Conservation (phyloP, 2,113 vertebrate genomes). For the Okapia johnstoni region DNA sequence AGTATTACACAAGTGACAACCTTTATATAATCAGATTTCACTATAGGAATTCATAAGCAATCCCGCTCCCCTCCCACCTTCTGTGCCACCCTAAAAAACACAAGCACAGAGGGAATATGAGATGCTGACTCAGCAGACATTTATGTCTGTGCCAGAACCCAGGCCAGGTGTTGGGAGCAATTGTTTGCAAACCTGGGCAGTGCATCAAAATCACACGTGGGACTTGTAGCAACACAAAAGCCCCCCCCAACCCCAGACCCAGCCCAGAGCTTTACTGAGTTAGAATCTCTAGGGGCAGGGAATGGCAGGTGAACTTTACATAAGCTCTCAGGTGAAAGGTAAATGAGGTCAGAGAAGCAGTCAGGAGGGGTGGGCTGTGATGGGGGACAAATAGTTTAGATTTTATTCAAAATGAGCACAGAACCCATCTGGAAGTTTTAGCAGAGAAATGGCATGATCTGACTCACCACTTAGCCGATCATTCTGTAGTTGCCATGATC, state of each 20-base stretch:
- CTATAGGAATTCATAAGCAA: conserved; percentile 7
- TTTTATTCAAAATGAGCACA: neutral
- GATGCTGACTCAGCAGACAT: neutral
- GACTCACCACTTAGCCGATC: neutral
- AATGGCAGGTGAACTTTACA: neutral
- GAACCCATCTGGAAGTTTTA: neutral
- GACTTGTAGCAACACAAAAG: neutral
- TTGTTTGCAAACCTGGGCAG: neutral
- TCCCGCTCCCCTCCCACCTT: neutral
- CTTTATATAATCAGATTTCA: neutral
- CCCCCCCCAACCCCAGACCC: neutral
- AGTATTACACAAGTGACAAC: neutral
- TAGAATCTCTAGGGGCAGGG: neutral
- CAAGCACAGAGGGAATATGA: neutral
- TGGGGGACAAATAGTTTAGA: neutral
- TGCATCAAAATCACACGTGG: neutral
- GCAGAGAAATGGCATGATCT: neutral
- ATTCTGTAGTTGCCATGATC: neutral
- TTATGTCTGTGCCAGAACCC: neutral
- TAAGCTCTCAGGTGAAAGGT: neutral
- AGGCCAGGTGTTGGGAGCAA: neutral
- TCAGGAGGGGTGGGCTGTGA: neutral
- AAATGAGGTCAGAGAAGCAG: neutral
- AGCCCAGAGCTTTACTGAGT: neutral
- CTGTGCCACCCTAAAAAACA: neutral